Evolutionary conservation across 2,797 vertebrate species (phyloP).

Genomic region (Cyclopterus lumpus): DNA sequence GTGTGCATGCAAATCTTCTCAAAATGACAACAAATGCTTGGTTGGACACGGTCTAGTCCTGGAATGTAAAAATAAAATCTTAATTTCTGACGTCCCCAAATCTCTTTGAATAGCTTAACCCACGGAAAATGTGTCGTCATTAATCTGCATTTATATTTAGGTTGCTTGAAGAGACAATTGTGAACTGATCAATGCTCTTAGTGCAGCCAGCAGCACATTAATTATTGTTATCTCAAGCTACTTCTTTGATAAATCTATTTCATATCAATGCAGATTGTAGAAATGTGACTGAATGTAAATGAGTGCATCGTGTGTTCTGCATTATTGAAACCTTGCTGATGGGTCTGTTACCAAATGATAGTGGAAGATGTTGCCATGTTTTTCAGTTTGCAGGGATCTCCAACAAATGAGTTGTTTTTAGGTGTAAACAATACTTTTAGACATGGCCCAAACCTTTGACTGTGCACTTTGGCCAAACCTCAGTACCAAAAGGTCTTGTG

Average conservation of each 20-base stretch:
- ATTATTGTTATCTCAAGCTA: background rate
- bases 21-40: background rate
- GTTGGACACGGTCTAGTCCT: background rate
- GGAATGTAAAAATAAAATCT: background rate
- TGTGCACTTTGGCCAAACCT: background rate
- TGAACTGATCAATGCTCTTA: background rate
- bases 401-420: background rate
- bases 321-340: background rate
- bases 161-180: background rate
- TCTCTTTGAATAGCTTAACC: constrained; percentile 6
- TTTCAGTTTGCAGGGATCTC: background rate
- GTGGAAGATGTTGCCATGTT: background rate
- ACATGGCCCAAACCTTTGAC: background rate
- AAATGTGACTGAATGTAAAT: background rate
- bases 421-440: background rate
- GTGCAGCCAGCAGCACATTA: background rate
- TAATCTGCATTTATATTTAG: constrained; percentile 8
- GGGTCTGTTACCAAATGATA: background rate
- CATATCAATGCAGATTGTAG: background rate
- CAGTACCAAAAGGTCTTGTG: background rate
- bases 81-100: background rate
- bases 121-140: background rate
- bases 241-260: background rate
- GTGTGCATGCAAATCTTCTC: background rate
- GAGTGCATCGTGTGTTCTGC: background rate